Evolutionary conservation across 2,113 vertebrate genomes (phyloP).

Genomic region (Balaenoptera acutorostrata): DNA sequence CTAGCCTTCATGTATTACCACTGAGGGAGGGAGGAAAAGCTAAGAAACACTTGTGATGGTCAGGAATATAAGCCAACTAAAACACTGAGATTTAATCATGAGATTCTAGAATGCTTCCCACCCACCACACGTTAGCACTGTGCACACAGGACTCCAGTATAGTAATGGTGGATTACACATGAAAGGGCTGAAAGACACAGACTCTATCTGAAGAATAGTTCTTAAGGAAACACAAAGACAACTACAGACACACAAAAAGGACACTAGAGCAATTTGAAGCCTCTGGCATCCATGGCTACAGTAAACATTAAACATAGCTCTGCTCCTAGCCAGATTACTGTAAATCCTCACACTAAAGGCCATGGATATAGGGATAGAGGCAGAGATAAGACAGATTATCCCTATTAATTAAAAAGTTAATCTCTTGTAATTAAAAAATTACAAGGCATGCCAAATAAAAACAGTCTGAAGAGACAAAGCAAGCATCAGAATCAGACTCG

Average conservation of each 20-base stretch:
- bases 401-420: neutral
- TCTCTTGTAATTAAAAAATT: neutral
- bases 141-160: neutral
- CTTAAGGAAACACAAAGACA: neutral
- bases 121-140: neutral
- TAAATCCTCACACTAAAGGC: neutral
- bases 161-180: neutral
- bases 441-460: neutral
- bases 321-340: neutral
- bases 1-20: neutral
- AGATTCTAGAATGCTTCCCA: neutral
- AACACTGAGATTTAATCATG: neutral
- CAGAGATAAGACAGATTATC: neutral
- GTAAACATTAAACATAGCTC: neutral
- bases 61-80: neutral
- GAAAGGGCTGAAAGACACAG: neutral
- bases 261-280: fast-evolving
- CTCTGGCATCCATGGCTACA: neutral
- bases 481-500: neutral
- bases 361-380: neutral
- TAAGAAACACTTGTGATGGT: neutral
- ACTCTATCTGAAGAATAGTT: neutral
- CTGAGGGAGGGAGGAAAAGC: neutral
- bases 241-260: neutral
- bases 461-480: neutral